Percentiles rank a stretch among this genome's conserved stretches.
Evolutionary conservation across 2,797 vertebrate species (phyloP).

Genomic region (Novumbra hubbsi): DNA sequence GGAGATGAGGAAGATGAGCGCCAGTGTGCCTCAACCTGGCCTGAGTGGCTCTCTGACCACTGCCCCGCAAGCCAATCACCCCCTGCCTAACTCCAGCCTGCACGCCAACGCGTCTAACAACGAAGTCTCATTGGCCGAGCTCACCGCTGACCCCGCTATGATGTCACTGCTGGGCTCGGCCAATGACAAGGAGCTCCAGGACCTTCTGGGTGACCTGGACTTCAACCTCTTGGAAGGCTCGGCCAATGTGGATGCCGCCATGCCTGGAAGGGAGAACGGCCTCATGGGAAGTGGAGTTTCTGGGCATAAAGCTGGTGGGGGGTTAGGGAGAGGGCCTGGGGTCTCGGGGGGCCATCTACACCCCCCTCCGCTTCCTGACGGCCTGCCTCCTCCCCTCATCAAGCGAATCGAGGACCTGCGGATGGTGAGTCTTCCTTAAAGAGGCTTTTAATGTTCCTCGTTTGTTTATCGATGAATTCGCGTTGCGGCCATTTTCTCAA

Average conservation of each 20-base stretch:
- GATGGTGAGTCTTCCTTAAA: conserved; percentile 72
- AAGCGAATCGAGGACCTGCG: conserved; percentile 94
- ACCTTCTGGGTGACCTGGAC: conserved; percentile 90
- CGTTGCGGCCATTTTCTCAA: not conserved
- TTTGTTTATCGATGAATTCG: not conserved
- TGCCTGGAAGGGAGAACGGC: conserved; percentile 82
- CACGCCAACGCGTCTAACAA: conserved; percentile 41
- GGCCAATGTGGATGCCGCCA: conserved; percentile 63
- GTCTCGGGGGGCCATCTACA: conserved; percentile 79
- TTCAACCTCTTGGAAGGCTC: conserved; percentile 79
- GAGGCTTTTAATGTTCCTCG: not conserved
- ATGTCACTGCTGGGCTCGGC: conserved; percentile 92
- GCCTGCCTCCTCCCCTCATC: conserved; percentile 87
- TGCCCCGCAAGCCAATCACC: conserved; percentile 71
- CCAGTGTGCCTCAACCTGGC: conserved; percentile 36
- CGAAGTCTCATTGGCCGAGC: conserved; percentile 68
- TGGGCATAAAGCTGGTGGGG: conserved; percentile 46
- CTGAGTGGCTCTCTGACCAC: conserved; percentile 65
- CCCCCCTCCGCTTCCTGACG: conserved; percentile 85
- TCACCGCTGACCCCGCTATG: conserved; percentile 84
- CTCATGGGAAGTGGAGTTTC: conserved; percentile 64
- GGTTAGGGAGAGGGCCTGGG: conserved; percentile 68
- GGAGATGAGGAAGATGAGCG: conserved; percentile 80
- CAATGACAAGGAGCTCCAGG: conserved; percentile 90
- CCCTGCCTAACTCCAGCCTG: conserved; percentile 59